Percentiles rank a stretch among this genome's conserved stretches.
Evolutionary conservation across 1,140 invertebrate species (phyloP).

Genomic region (Apis laboriosa): DNA sequence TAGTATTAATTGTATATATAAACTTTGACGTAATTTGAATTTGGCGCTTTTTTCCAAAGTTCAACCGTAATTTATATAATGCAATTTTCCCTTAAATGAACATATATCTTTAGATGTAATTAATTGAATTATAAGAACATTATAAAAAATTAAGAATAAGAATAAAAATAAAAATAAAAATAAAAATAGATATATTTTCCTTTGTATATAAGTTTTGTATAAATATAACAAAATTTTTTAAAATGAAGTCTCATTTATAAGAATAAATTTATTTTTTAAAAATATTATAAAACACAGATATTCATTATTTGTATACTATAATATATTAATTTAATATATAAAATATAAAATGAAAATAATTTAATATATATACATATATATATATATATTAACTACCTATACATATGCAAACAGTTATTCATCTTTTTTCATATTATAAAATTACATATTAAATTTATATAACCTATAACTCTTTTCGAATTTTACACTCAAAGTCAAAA

Average conservation of each 20-base stretch:
- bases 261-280: neutral
- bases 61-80: no score
- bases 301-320: neutral
- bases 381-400: no score
- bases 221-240: neutral
- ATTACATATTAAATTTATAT: neutral
- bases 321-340: neutral
- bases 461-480: neutral
- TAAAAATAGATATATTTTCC: neutral
- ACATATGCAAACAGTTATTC: neutral
- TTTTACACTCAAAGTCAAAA: slow-evolving; percentile 2
- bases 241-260: neutral
- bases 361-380: no score
- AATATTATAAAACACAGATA: neutral
- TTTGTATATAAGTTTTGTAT: neutral
- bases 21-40: no score
- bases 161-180: neutral
- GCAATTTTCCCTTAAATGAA: no score
- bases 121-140: no score
- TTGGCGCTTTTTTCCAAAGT: no score
- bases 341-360: neutral
- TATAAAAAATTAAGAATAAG: neutral
- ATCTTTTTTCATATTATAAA: neutral
- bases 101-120: no score
- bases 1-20: no score